A percentile compares a stretch with the other conserved stretches of the same genome.
Conservation (phyloP, 2,888 invertebrate genomes). For the Mythimna albipuncta region DNA sequence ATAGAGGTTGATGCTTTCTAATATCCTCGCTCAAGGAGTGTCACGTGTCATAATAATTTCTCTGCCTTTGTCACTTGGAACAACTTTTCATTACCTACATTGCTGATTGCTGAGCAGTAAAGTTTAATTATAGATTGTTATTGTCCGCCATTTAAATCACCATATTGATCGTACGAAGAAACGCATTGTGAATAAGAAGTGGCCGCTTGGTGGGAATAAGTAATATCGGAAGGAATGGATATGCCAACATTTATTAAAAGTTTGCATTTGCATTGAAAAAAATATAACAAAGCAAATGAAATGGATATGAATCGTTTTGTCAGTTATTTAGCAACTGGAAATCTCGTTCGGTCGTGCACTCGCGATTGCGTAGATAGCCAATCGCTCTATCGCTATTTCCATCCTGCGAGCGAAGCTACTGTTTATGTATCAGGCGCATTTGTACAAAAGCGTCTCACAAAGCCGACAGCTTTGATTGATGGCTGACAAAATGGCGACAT, state of each 20-base stretch:
- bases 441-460: conserved; percentile 48
- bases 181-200: conserved; percentile 53
- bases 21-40: conserved; percentile 52
- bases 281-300: conserved; percentile 1
- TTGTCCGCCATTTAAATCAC: conserved; percentile 53
- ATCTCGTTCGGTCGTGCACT: conserved; percentile 41
- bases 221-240: conserved; percentile 39
- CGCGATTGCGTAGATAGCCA: conserved; percentile 38
- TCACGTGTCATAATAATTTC: conserved; percentile 63
- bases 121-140: conserved; percentile 53
- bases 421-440: conserved; percentile 37
- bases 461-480: conserved; percentile 55
- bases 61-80: conserved; percentile 39
- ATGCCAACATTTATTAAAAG: conserved; percentile 27
- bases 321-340: conserved; percentile 46
- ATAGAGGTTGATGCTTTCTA: conserved; percentile 63
- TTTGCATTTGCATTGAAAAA: conserved; percentile 13
- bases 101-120: conserved; percentile 51
- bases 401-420: conserved; percentile 36
- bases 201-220: conserved; percentile 44
- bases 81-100: conserved; percentile 57
- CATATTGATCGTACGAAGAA: conserved; percentile 44
- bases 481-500: conserved; percentile 56
- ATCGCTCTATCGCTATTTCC: conserved; percentile 52
- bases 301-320: conserved; percentile 27